Conservation (phyloP, 2,113 vertebrate genomes). For the Gorsachius goisagi region DNA sequence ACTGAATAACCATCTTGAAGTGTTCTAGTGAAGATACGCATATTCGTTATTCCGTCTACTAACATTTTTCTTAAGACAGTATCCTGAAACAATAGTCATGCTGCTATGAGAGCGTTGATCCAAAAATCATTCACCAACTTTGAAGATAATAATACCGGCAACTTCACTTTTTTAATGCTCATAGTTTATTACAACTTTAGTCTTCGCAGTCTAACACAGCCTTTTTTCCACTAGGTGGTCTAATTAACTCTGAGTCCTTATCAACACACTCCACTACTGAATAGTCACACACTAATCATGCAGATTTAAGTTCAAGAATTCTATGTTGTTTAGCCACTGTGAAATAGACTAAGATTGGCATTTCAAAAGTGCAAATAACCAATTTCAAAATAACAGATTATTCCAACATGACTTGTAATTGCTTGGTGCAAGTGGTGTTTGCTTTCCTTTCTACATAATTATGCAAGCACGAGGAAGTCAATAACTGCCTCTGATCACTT, state of each 20-base stretch:
- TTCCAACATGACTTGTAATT: constrained; percentile 7
- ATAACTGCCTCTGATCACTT: constrained; percentile 23
- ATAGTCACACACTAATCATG: background rate
- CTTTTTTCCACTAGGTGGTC: background rate
- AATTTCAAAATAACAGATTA: constrained; percentile 25
- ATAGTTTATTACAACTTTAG: background rate
- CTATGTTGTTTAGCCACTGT: background rate
- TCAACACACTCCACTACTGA: background rate
- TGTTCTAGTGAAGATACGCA: background rate
- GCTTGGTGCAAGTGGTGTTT: constrained; percentile 15
- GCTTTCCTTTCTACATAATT: constrained; percentile 45
- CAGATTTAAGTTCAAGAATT: background rate
- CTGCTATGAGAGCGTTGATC: background rate
- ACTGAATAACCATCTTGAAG: background rate
- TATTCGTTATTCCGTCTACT: background rate
- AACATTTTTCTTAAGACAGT: background rate
- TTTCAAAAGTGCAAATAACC: constrained; percentile 9
- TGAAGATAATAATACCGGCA: background rate
- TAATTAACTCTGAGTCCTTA: background rate
- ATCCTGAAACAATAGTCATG: background rate
- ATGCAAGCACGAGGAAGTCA: constrained; percentile 60
- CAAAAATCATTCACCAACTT: background rate
- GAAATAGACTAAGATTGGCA: background rate
- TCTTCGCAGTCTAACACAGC: background rate
- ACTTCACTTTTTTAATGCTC: background rate